Evolutionary conservation across 1,140 invertebrate species (phyloP), one percentile per base, ranked within the genome.

Genomic region (Drosophila micromelanica): DNA sequence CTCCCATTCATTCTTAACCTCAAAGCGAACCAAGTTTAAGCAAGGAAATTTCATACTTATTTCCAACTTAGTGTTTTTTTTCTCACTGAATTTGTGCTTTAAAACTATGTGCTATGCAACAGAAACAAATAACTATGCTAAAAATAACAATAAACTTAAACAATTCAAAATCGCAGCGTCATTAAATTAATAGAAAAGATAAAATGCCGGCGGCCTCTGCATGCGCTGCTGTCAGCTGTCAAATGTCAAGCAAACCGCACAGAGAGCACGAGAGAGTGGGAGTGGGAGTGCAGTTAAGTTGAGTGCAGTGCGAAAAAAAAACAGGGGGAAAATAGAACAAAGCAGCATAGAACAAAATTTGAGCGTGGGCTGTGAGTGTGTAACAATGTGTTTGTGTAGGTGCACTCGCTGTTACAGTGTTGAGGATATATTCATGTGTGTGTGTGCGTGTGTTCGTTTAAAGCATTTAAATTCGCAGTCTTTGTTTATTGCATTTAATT

Each of bases 1-100:
- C 57, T 49, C 37, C 71, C 63, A 73, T 51, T 73, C 69, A 54
- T 46, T 38, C 38, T 38, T 57, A 74, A 74, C 72, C 72, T 74
- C 57, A 38, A 70, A 70, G 8, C 9, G 38, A 9, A 40, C 12
- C 0, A 45, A 59, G 38, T 46, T 52, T 11, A 65, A 12, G 54
- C 69, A 67, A 65, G 45, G 48, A 2, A 59, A 72, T 20, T 46
- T 27, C 69, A 72, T 72, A 30, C 17, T 55, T 23, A 27, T 13
- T 43, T 32, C 11, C 32, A 62, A 54, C 13, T 30, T 9, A 2
- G 17, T 12, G 46, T 15, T 11, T 27, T 35, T 37, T n/a, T 37
- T 46, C 7, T 9, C 4, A 3, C 37, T 40, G 20, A 40, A 38
- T 48, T 6, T 38, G 20, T 23, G 2, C 20, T 23, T 3, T 23